These are phyloP conservation scores for Apodemus agrarius DNA, from an alignment of 2,797 vertebrate genomes.

Conservation along the genomic window DNA sequence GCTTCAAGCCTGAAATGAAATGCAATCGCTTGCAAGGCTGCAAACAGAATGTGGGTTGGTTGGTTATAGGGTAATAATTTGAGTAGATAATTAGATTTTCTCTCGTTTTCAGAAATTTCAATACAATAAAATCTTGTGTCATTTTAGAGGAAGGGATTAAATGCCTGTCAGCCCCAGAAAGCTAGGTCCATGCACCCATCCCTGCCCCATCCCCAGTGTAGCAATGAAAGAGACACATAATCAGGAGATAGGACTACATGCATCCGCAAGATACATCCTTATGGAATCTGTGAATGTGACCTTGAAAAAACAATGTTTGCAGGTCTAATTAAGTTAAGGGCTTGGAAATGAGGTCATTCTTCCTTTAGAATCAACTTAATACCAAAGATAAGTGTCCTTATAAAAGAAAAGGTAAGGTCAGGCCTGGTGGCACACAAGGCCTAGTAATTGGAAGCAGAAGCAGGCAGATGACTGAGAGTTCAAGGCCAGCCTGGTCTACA, in stretches of 20 bases:
- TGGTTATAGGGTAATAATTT: background rate
- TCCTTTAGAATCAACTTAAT: background rate
- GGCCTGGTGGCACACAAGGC: background rate
- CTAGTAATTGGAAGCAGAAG: background rate
- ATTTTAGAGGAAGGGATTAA: background rate
- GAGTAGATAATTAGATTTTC: background rate
- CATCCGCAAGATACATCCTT: background rate
- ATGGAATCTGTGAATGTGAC: background rate
- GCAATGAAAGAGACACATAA: background rate
- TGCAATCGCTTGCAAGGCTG: background rate
- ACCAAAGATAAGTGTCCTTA: constrained; percentile 2
- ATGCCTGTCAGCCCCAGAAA: background rate
- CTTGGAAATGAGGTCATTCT: constrained; percentile 23
- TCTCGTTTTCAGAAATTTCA: background rate
- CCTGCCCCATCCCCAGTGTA: background rate
- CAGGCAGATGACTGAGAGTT: background rate
- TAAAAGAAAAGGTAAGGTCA: background rate
- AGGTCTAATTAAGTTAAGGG: constrained; percentile 41
- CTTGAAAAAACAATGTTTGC: constrained; percentile 3
- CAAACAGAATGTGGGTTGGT: background rate
- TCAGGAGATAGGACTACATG: background rate
- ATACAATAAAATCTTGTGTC: background rate
- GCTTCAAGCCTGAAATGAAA: background rate
- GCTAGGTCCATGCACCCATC: background rate
- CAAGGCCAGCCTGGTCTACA: background rate